Evolutionary conservation across 2,113 vertebrate genomes (phyloP), one percentile per base, ranked within the genome.

Genomic region (Leuciscus idus): DNA sequence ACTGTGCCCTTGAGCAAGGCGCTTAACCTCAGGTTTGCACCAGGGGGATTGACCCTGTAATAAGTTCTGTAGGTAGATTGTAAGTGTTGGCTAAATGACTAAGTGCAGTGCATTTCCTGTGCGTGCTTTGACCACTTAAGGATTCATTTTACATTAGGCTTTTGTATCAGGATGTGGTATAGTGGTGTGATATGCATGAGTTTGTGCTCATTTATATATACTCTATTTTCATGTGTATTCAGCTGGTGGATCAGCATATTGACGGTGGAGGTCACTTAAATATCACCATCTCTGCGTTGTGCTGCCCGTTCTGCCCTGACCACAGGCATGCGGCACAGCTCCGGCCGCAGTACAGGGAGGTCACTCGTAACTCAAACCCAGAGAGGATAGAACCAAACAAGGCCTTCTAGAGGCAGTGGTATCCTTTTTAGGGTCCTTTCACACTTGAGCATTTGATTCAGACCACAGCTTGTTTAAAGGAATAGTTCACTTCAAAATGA

Each of bases 221-320:
- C 57, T 73, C 61, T 79, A 19, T 70, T 62, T 78, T 80, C 66
- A 52, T 75, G 68, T 72, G 39, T 52, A 17, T 84, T 73, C 86
- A 87, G 79, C 88, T 90, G 88, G 79, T 81, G 52, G 52, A 85
- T 85, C 87, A 73, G 36, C 46, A 61, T 77, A 86, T 86, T 86
- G 90, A 88, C 80, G 77, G 83, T 73, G 79, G 84, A 86, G 86
- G 88, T 87, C 86, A 89, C 80, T 85, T 85, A 89, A 90, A 90
- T 90, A 87, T 90, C 89, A 87, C 62, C 39, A 62, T 81, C 78
- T 57, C 80, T 33, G 43, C 55, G 84, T 79, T 62, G 50, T 50
- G 77, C 84, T 84, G 83, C 59, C 70, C 30, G 72, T 79, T 86
- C 46, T 68, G 30, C 61, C 79, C 83, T 84, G 83, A 90, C 89